Base-by-base conservation (phyloP, 2,888 invertebrate genomes). In the Hirudinaria manillensis region DNA sequence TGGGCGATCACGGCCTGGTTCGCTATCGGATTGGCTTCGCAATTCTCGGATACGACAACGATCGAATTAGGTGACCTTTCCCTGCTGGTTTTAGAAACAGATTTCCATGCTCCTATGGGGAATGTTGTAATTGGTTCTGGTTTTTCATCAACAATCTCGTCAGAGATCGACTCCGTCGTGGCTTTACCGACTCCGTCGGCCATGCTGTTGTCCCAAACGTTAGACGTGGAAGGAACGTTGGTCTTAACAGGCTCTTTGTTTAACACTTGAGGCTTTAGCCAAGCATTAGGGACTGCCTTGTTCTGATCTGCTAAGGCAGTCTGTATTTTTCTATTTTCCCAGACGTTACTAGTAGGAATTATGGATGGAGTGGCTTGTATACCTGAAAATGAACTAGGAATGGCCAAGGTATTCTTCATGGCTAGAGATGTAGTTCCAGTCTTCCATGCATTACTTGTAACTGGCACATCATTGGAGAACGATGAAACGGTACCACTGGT, bases 181-280 rank as follows among this genome's bases (percentile, higher is more conserved):
- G 55, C 1, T 32, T 38, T 38, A 13, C 65, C 75, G 19, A 75
- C 70, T 24, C 75, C 75, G 55, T 77, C 75, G 10, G 78, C 78
- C 79, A 79, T 78, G 74, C 77, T 78, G 76, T 75, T 75, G 66
- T 75, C 75, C 75, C 75, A 75, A 13, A 75, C 72, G 29, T 75
- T 75, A 32, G 75, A 75, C 10, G 24, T 66, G 19, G 55, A 45
- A 24, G 51, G 29, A 29, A 45, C 65, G 7, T 56, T 65, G 16
- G 24, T 10, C 4, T 29, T 24, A 19, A 21, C 0, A 21, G 61
- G 1, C 16, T 32, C 24, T 32, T 73, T 34, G 32, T 38, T 65
- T 16, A 21, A 3, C n/a, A 29, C 36, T 29, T 61, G 61, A 51
- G 45, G 27, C 27, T 38, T 51, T 27, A 38, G 21, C 38, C 51